Conservation (phyloP, 2,888 invertebrate genomes). For the Pseudococcus viburni region DNA sequence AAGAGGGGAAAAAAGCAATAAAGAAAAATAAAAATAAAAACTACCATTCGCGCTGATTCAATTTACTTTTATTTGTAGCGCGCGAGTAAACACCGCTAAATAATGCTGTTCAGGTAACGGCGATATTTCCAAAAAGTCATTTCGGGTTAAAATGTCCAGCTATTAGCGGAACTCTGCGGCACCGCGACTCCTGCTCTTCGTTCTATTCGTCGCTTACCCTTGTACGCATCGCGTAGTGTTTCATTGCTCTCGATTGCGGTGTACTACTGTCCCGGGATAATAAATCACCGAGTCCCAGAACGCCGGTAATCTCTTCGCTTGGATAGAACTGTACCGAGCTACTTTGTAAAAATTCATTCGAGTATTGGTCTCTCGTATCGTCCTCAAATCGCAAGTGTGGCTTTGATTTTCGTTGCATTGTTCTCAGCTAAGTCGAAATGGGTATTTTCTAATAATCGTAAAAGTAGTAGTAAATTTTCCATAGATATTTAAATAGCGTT, state of each 20-base stretch:
- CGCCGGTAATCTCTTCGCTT: background rate
- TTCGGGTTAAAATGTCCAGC: conserved; percentile 3
- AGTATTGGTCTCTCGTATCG: too few relatives aligned
- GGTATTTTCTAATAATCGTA: too few relatives aligned
- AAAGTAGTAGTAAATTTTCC: too few relatives aligned
- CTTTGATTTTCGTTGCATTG: too few relatives aligned
- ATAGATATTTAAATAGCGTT: too few relatives aligned
- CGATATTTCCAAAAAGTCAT: conserved; percentile 45
- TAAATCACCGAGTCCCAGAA: background rate
- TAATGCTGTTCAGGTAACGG: conserved; percentile 35
- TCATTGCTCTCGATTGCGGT: background rate
- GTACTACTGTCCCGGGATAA: background rate
- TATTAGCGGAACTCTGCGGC: conserved; percentile 1
- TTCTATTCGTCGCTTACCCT: background rate
- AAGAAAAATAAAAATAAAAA: background rate
- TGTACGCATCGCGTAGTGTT: background rate
- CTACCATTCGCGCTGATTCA: conserved; percentile 36
- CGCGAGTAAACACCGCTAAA: conserved; percentile 35
- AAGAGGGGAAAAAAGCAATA: background rate
- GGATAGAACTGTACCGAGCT: background rate
- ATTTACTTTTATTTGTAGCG: conserved; percentile 24
- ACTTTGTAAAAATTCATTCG: too few relatives aligned
- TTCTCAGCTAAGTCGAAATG: too few relatives aligned
- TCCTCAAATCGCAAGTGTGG: too few relatives aligned
- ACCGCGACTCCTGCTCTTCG: background rate